A percentile compares a stretch with the other conserved stretches of the same genome.
phyloP scores from a whole-genome alignment of 37 sponge, comb jelly and placozoan genomes.

The Crambe crambe region DNA sequence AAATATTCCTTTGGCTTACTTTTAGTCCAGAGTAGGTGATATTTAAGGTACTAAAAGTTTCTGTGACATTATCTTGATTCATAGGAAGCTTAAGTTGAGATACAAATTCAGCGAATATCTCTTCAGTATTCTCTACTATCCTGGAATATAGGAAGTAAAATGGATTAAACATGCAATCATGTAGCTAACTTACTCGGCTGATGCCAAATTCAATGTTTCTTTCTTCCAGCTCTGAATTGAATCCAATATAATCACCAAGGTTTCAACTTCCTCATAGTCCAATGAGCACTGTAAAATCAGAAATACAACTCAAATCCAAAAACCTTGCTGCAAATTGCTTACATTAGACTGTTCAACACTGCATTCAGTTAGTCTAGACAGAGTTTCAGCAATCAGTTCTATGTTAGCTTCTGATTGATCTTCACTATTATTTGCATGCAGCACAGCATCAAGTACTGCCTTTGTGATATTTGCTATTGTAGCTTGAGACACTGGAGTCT shows the following conservation, averaged over 20 bases:
- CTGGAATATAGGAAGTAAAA: not conserved
- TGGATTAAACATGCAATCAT: not conserved
- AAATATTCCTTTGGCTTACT: not conserved
- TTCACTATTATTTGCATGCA: not conserved
- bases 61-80: not conserved
- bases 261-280: not conserved
- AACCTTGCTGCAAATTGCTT: not conserved
- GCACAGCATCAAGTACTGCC: not conserved
- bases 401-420: not conserved
- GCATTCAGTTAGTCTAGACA: not conserved
- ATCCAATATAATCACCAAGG: not conserved
- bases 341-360: not conserved
- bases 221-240: not conserved
- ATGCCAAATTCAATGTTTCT: not conserved
- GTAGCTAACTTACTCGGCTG: not conserved
- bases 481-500: not conserved
- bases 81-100: not conserved
- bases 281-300: not conserved
- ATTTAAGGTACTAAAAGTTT: not conserved
- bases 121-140: not conserved
- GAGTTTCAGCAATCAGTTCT: not conserved
- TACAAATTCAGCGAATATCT: not conserved
- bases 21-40: slow-evolving; percentile 8
- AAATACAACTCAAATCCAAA: not conserved
- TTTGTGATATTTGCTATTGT: not conserved